Percentiles rank a stretch among this genome's conserved stretches.
These are phyloP conservation scores for Alsophila aescularia DNA, from an alignment of 2,888 invertebrate genomes.

Conservation along the genomic window DNA sequence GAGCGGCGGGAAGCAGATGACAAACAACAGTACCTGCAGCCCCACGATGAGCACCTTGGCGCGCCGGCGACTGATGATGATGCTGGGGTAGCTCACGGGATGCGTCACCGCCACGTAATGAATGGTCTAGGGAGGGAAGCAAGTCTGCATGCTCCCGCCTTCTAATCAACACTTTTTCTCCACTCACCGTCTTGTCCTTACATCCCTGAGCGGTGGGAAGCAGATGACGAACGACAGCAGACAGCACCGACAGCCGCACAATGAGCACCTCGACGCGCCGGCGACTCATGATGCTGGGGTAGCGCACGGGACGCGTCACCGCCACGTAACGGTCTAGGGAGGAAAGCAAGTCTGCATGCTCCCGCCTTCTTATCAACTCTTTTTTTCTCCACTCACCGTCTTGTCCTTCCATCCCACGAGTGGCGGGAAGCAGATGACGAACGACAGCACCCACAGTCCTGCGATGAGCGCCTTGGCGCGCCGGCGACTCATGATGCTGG, in stretches of 20 bases:
- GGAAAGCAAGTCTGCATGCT: no score
- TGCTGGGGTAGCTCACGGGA: slow-evolving; percentile 97
- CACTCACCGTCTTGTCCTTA: slow-evolving; percentile 86
- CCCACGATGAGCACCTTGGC: slow-evolving; percentile 94
- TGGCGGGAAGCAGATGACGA: slow-evolving; percentile 98
- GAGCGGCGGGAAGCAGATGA: slow-evolving; percentile 98
- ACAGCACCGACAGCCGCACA: slow-evolving; percentile 97
- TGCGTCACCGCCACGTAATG: slow-evolving; percentile 98
- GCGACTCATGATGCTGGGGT: slow-evolving; percentile 95
- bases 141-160: no score
- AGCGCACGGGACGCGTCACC: slow-evolving; percentile 97
- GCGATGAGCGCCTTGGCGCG: slow-evolving; percentile 94
- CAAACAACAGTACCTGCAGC: slow-evolving; percentile 98
- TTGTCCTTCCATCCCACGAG: slow-evolving; percentile 95
- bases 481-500: slow-evolving; percentile 94
- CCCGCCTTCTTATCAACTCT: no score
- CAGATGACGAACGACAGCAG: slow-evolving; percentile 98
- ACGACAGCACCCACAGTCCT: slow-evolving; percentile 97
- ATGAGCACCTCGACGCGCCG: slow-evolving; percentile 94
- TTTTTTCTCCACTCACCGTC: slow-evolving; percentile 54
- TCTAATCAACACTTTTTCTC: no score
- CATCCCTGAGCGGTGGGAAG: slow-evolving; percentile 97
- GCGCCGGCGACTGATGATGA: slow-evolving; percentile 92
- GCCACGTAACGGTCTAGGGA: slow-evolving; percentile 98
- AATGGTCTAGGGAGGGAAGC: slow-evolving; percentile 96